Evolutionary conservation across 2,888 invertebrate genomes (phyloP), one percentile per base, ranked within the genome.

Genomic region (Margaritifera margaritifera): DNA sequence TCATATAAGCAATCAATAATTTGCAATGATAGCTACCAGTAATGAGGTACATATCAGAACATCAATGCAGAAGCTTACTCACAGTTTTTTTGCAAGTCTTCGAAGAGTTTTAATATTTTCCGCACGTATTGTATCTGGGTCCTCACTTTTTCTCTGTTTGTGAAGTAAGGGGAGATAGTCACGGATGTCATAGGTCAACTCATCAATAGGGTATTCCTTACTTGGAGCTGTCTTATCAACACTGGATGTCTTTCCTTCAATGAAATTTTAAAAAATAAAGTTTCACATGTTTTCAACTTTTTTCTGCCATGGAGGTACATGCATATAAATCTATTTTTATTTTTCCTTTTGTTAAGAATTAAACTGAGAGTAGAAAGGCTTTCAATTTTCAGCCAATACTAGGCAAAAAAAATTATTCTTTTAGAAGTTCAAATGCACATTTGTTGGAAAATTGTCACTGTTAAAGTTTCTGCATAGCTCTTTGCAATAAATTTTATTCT

Each of bases 121-220:
- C n/a, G 68, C 63, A 60, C 77, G 75, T 27, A 84, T 80, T 19
- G 78, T 77, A 53, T 79, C 78, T 2, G 82, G 84, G 62, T 85
- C 81, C 68, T 85, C 84, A 66, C 78, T 84, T 67, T 82, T 81
- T 15, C 84, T 69, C 55, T 84, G 80, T 66, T 83, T 84, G 66
- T 84, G 86, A 1, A 84, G 65, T 22, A 81, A 62, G 5, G 80
- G 80, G 53, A 85, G 79, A 64, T 86, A 84, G 67, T 88, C 87
- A 62, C 81, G 72, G 57, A 88, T 83, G 67, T 87, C 82, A 73
- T 86, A 84, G 27, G 84, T 81, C 15, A 79, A 65, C 42, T 69
- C 72, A 61, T 82, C 81, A 42, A 81, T 67, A 19, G 80, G 80
- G 71, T 78, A 76, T 62, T 70, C 66, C 60, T 77, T 78, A 61